These are phyloP conservation scores for Hydractinia echinata DNA, from an alignment of 30 jellyfish, hydroid and myxozoan genomes.

Conservation along the genomic window DNA sequence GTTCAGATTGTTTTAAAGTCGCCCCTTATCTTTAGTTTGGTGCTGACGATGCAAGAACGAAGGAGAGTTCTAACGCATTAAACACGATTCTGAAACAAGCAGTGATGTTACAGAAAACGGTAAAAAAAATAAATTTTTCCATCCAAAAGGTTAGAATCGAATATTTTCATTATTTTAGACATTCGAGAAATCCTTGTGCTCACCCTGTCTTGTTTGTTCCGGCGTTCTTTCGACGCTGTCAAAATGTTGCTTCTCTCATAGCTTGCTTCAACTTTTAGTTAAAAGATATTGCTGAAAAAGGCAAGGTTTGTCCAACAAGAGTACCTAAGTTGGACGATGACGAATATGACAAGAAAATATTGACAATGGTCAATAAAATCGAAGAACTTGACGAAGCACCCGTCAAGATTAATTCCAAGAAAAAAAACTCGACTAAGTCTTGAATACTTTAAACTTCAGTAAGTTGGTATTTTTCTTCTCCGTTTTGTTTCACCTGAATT, in stretches of 20 bases:
- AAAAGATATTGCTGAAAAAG: constrained; percentile 39
- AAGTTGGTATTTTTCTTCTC: too few species aligned
- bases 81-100: constrained; percentile 86
- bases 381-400: constrained; percentile 52
- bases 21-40: constrained; percentile 54
- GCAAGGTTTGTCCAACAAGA: constrained; percentile 14
- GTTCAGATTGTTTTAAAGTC: not conserved
- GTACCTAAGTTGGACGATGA: constrained; percentile 58
- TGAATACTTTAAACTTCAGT: too few species aligned
- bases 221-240: not conserved
- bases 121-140: constrained; percentile 3
- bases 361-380: constrained; percentile 72
- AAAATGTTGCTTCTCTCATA: not conserved
- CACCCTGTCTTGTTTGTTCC: not conserved
- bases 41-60: constrained; percentile 68
- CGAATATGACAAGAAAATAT: constrained; percentile 54
- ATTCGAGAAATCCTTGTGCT: not conserved
- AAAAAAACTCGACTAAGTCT: not conserved
- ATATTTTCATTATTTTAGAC: too few species aligned
- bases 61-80: constrained; percentile 87
- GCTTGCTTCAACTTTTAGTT: constrained; percentile 14
- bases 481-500: too few species aligned
- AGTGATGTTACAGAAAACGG: constrained; percentile 90
- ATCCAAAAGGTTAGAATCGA: too few species aligned
- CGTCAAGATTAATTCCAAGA: not conserved